phyloP scores from a whole-genome alignment of 2,113 vertebrate genomes.

The Albula glossodonta region DNA sequence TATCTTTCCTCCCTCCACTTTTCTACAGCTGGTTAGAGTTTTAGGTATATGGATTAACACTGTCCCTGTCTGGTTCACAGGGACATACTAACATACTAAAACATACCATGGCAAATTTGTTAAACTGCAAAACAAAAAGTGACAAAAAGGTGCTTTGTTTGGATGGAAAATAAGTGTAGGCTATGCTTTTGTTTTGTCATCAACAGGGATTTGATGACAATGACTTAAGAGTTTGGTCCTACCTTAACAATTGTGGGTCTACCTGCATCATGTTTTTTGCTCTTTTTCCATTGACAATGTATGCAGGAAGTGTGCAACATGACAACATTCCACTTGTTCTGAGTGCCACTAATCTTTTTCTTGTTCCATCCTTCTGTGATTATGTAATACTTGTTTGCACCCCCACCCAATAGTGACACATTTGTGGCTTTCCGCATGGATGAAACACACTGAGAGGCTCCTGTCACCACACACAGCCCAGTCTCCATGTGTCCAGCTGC shows the following conservation, averaged over 20 bases:
- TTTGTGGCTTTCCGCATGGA: neutral
- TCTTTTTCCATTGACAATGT: neutral
- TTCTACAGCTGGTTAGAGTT: neutral
- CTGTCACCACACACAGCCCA: neutral
- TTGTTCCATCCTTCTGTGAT: neutral
- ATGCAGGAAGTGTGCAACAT: neutral
- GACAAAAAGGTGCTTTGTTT: neutral
- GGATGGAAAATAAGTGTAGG: neutral
- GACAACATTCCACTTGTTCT: neutral
- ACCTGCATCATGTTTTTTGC: neutral
- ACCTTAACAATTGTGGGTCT: neutral
- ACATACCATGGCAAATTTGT: neutral
- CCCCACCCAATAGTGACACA: neutral
- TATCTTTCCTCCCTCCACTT: constrained; percentile 14
- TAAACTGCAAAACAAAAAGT: neutral
- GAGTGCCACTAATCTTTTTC: neutral
- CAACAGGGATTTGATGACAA: neutral
- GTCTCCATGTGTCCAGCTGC: no score
- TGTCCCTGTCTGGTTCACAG: neutral
- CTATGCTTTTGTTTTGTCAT: neutral
- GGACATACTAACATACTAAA: no score
- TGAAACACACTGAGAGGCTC: neutral
- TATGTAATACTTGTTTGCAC: neutral
- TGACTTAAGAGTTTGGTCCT: neutral
- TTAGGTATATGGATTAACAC: neutral